These are phyloP conservation scores for Andrena minutula DNA, from an alignment of 2,888 invertebrate genomes.

Conservation along the genomic window DNA sequence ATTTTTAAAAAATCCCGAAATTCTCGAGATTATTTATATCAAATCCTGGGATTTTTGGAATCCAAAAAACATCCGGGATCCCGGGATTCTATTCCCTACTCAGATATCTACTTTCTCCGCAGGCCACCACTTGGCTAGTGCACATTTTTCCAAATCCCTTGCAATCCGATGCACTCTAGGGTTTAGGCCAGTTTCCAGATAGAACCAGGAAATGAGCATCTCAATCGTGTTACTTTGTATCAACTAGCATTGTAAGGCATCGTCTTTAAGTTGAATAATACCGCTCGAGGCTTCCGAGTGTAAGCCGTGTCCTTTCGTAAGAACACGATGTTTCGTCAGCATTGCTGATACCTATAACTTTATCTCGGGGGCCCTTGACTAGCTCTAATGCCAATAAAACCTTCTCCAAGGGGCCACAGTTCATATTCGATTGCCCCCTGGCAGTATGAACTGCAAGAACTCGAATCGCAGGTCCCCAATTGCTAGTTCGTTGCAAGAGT, in stretches of 20 bases:
- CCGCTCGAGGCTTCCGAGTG: background rate
- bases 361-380: background rate
- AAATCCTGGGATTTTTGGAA: too few species aligned
- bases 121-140: too few species aligned
- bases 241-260: background rate
- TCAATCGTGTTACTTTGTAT: slow-evolving; percentile 4
- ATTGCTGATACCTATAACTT: background rate
- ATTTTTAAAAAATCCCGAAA: too few species aligned
- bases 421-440: background rate
- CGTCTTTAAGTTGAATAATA: slow-evolving; percentile 2
- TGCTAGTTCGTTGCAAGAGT: too few species aligned
- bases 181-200: too few species aligned
- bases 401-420: background rate
- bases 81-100: too few species aligned
- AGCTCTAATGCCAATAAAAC: background rate
- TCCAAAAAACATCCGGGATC: too few species aligned
- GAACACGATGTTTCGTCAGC: background rate
- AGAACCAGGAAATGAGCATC: background rate
- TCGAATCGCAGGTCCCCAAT: background rate
- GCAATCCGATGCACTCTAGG: too few species aligned
- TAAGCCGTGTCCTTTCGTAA: slow-evolving; percentile 4
- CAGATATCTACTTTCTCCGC: too few species aligned
- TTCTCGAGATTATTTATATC: too few species aligned
- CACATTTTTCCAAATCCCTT: too few species aligned
- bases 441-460: background rate